Evolutionary conservation across 2,113 vertebrate genomes (phyloP), one percentile per base, ranked within the genome.

Genomic region (Gadus macrocephalus): DNA sequence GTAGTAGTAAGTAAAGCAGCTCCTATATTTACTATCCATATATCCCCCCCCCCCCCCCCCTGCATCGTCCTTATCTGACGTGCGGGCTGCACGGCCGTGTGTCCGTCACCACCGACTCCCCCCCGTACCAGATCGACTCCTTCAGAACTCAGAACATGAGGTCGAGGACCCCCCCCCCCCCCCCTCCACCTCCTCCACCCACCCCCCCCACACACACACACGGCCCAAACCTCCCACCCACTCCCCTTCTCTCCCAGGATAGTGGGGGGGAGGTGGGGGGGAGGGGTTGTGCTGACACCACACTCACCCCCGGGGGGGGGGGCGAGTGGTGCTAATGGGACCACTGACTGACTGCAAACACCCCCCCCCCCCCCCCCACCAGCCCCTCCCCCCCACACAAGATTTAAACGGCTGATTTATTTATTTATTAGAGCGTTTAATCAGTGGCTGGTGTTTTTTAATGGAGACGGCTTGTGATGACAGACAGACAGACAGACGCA

Each of bases 271-370:
- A 11, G 38, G 38, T 42, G 38, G 38, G 38, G 17, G 55, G 55
- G 5, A 70, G 64, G 78, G 66, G 67, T 70, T 67, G 73, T 81
- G 81, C 71, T 75, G 78, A 85, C 72, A 74, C 53, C 80, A 74
- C 85, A 83, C 79, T 81, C 80, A 62, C 56, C 78, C 74, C 78
- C 64, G 81, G 86, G 78, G 42, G 66, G 81, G 86, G 78, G 42
- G 82, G 77, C 75, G 71, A 81, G 79, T 63, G 67, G 7, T 68
- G 76, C 67, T 81, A 87, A 86, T 84, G 78, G 80, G 71, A 71
- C 71, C 4, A 82, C 71, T 71, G 62, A 77, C 81, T 67, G 66
- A 1, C 17, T 53, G 14, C 72, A 80, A 85, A 83, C 67, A 79
- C 75, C 69, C 53, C 61, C 53, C 6, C 3, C 56, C 16, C n/a